A percentile compares a stretch with the other conserved stretches of the same genome.
Evolutionary conservation across 2,888 invertebrate genomes (phyloP).

Genomic region (Acanthosepion lycidas): DNA sequence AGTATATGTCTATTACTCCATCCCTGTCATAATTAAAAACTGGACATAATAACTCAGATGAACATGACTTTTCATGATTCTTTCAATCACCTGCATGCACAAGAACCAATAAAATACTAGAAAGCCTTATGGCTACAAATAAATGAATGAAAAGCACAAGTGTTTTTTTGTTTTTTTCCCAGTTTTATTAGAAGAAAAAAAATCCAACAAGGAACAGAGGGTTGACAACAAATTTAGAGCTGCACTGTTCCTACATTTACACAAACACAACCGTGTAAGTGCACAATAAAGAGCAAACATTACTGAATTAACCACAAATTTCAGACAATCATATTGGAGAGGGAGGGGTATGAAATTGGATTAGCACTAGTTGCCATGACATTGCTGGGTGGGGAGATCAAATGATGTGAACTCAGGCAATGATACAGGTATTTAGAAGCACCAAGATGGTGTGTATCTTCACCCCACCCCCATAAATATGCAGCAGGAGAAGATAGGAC

Average conservation of each 20-base stretch:
- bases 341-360: background rate
- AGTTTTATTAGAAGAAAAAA: background rate
- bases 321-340: background rate
- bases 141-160: background rate
- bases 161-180: background rate
- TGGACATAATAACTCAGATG: no score
- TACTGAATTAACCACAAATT: background rate
- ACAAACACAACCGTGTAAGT: background rate
- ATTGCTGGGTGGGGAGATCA: background rate
- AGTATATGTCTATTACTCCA: no score
- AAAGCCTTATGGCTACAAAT: no score
- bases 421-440: no score
- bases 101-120: no score
- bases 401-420: no score
- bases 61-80: no score
- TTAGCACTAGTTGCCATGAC: constrained; percentile 15
- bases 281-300: background rate
- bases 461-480: background rate
- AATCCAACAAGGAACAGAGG: background rate
- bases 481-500: background rate
- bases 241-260: background rate
- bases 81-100: no score
- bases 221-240: background rate
- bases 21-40: no score
- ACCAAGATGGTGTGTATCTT: no score